Percentiles rank a stretch among this genome's conserved stretches.
phyloP scores from a whole-genome alignment of 2,113 vertebrate species.

The Tragelaphus imberbis region DNA sequence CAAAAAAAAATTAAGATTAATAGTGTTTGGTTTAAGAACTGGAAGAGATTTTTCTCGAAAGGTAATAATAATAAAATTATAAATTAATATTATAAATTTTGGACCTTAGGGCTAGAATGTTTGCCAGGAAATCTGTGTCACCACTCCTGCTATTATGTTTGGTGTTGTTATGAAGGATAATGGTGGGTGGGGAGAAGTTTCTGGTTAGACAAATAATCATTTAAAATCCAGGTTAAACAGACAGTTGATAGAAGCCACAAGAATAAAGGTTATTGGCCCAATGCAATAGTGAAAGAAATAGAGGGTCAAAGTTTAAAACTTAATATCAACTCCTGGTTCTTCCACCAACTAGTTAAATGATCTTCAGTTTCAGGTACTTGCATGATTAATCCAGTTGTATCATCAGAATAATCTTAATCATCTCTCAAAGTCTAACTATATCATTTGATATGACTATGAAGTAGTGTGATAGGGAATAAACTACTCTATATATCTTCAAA shows the following conservation, averaged over 20 bases:
- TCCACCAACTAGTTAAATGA: background rate
- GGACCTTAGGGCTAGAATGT: background rate
- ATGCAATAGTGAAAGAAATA: background rate
- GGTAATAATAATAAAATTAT: background rate
- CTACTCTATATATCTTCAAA: background rate
- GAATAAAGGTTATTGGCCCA: background rate
- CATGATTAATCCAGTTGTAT: background rate
- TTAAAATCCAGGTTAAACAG: background rate
- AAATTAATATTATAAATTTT: background rate
- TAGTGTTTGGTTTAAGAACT: background rate
- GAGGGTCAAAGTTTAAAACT: background rate
- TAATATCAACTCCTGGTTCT: background rate
- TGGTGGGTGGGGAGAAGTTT: background rate
- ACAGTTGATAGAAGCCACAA: background rate
- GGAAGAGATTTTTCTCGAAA: background rate
- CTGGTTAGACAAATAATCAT: background rate
- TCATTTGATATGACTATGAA: background rate
- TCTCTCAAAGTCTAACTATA: background rate
- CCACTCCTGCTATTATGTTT: background rate
- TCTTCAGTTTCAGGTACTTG: background rate
- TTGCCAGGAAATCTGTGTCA: background rate
- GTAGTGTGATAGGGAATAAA: background rate
- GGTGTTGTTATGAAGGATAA: background rate
- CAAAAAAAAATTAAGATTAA: conserved; percentile 7
- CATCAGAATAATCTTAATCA: background rate